Base-by-base conservation (phyloP, 2,888 invertebrate species). In the Agrochola macilenta region DNA sequence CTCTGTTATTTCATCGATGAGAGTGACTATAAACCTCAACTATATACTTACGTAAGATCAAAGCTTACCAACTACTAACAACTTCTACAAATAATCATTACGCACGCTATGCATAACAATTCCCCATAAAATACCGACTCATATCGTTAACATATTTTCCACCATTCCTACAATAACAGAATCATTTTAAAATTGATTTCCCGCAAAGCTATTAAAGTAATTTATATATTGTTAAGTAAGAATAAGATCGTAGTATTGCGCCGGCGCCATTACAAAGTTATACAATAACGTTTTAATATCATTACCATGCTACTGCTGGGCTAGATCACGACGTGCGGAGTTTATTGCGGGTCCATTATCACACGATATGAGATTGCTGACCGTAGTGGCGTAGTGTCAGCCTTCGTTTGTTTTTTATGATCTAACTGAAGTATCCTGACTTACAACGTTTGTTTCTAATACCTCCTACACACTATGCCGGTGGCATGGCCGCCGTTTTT, bases 261-360 rank as follows among this genome's bases (percentile, higher is more conserved):
- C 64, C 39, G 84, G 84, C 87, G 84, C 81, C 85, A 71, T 60
- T 58, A 69, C 64, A 64, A 73, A 35, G 85, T 80, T 80, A 81
- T 84, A 84, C 70, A 75, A 84, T 66, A 66, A 74, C 26, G 73
- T 69, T 84, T 73, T 78, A 88, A 85, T 82, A 71, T 58, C 69
- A 89, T 90, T 87, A 87, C 81, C 80, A 88, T 86, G 86, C 86
- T 79, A 86, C 85, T 82, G 79, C 79, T 81, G 79, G 57, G 69
- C 70, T 79, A 58, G 49, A 84, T 84, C 88, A 86, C 88, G 88
- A 82, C 78, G 77, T 74, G 73, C 61, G 30, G 54, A 54, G 79
- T 77, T 81, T 84, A 74, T 68, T 49, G 23, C 61, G 57, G 39
- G 17, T 85, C 87, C 89, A 86, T 83, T 89, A 79, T 79, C 77